These are phyloP conservation scores for Platynereis dumerilii DNA, from an alignment of 2,888 invertebrate genomes.

Conservation along the genomic window DNA sequence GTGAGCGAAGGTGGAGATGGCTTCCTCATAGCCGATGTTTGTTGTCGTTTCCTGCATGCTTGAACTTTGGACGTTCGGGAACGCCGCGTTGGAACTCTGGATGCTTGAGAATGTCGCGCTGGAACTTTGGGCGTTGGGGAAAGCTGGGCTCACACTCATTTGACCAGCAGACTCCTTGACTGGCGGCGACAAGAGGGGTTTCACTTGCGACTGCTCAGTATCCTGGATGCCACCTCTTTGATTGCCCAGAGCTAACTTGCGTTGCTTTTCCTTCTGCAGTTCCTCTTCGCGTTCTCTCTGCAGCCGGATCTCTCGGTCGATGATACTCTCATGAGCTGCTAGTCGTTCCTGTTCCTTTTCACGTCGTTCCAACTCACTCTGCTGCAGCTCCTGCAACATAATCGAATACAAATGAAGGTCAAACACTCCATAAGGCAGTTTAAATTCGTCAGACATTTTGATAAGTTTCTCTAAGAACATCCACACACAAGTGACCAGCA, in stretches of 20 bases:
- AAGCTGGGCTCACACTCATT: neutral
- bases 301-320: conserved; percentile 55
- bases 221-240: neutral
- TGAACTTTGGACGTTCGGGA: neutral
- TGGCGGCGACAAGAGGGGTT: neutral
- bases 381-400: conserved; percentile 26
- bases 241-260: neutral
- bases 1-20: conserved; percentile 45
- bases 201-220: neutral
- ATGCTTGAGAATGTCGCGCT: neutral
- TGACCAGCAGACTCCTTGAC: neutral
- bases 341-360: conserved; percentile 33
- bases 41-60: neutral
- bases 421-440: neutral
- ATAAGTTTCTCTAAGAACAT: too few species aligned
- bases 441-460: too few species aligned
- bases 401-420: neutral
- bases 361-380: conserved; percentile 30
- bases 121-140: neutral
- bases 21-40: conserved; percentile 43
- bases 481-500: too few species aligned
- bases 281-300: conserved; percentile 54
- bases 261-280: conserved; percentile 13
- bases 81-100: neutral
- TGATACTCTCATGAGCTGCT: conserved; percentile 51